Base-by-base conservation (phyloP, 2,888 invertebrate genomes). In the Tenthredo livida region DNA sequence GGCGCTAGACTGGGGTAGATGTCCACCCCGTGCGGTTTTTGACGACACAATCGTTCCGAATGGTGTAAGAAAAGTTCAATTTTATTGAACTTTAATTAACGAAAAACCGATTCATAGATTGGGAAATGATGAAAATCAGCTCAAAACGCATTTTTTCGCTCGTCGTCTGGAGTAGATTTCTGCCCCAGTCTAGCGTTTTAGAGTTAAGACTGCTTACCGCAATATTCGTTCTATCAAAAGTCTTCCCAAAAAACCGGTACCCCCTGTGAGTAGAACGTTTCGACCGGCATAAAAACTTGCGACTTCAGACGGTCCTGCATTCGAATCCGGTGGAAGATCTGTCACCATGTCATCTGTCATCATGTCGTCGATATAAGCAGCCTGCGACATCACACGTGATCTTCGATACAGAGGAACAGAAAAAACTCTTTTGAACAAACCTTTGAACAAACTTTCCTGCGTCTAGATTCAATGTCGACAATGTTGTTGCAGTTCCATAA, bases 201-300 rank as follows among this genome's bases (percentile, higher is more conserved):
- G 6, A 7, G 37, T 37, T 37, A 2, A 4, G 15, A 33, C 50
- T 78, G 86, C 89, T 89, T 89, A 93, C 93, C 93, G 89, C 25
- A 93, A 88, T 84, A 93, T 87, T 88, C 93, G 93, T 84, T 93
- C 93, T 33, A 92, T 84, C 21, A 93, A 86, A 50, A 93, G 88
- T 85, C 89, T 91, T 25, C 93, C 93, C 43, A 93, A 85, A 75
- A 93, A 93, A 10, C 93, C 93, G 9, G 92, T 91, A 73, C 91
- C 92, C 65, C 93, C 93, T 3, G 93, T 93, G 17, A 93, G 73
- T 47, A 93, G 88, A 37, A 93, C 86, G 33, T 91, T 92, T 17
- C 87, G 87, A 17, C 91, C 91, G 4, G 88, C 85, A 77, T 88
- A 93, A 87, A 92, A 92, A 61, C 90, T 82, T 0, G 88, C 87